These are phyloP conservation scores for Xanthia togata DNA, from an alignment of 2,888 invertebrate genomes.

Conservation along the genomic window DNA sequence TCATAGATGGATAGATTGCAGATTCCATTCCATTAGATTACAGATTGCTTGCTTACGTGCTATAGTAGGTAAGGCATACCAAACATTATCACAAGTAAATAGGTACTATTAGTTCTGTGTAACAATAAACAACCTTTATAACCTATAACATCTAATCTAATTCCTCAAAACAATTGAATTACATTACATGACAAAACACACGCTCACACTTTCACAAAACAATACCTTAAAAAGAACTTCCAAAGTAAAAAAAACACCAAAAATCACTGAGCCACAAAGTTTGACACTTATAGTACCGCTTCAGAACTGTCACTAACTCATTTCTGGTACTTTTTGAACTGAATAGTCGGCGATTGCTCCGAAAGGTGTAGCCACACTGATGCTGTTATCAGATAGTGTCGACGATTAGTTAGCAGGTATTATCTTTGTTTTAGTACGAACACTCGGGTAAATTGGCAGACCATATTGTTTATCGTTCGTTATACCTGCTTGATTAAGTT, in stretches of 20 bases:
- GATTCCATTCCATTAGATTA: too few relatives aligned
- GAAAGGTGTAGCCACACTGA: slow-evolving; percentile 46
- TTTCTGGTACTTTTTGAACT: slow-evolving; percentile 37
- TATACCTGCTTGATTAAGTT: slow-evolving; percentile 48
- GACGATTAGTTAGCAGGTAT: slow-evolving; percentile 72
- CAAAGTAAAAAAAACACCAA: slow-evolving; percentile 2
- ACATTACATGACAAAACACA: neutral
- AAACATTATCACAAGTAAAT: neutral
- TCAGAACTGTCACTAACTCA: slow-evolving; percentile 36
- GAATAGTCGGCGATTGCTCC: slow-evolving; percentile 21
- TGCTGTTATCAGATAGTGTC: slow-evolving; percentile 72
- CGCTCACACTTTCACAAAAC: neutral
- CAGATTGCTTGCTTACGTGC: too few relatives aligned
- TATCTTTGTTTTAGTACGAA: slow-evolving; percentile 68
- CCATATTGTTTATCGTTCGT: slow-evolving; percentile 53
- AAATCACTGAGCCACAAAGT: slow-evolving; percentile 17
- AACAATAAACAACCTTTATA: neutral
- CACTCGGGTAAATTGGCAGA: slow-evolving; percentile 57
- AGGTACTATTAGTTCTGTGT: too few relatives aligned
- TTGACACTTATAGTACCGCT: slow-evolving; percentile 34
- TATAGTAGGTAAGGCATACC: neutral
- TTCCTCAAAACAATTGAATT: slow-evolving; percentile 18
- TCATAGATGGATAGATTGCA: too few relatives aligned
- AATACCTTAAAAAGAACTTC: slow-evolving; percentile 40
- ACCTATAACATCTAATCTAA: slow-evolving; percentile 1